phyloP scores from a whole-genome alignment of 2,113 vertebrate genomes.

The Papio anubis region DNA sequence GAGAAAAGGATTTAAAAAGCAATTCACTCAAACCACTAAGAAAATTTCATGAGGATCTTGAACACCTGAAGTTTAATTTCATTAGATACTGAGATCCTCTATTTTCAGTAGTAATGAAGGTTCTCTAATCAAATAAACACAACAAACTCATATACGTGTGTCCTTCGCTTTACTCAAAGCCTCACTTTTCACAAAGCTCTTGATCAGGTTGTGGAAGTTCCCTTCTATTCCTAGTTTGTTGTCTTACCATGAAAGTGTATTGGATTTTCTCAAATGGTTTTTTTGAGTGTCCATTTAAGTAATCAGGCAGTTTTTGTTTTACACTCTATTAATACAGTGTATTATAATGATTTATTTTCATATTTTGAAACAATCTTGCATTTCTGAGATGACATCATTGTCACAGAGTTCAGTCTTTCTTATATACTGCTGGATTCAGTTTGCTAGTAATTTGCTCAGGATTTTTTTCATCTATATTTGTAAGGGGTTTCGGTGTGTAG shows the following conservation, averaged over 20 bases:
- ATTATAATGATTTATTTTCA: neutral
- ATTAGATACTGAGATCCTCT: neutral
- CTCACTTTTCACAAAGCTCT: neutral
- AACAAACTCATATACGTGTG: neutral
- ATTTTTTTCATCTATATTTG: neutral
- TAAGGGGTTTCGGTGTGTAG: neutral
- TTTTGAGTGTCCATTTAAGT: neutral
- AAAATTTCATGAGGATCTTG: neutral
- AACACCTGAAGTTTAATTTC: neutral
- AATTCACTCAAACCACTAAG: neutral
- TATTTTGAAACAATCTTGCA: neutral
- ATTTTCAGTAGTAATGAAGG: neutral
- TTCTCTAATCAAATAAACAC: neutral
- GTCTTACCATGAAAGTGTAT: neutral
- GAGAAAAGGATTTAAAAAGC: neutral
- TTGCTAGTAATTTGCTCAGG: neutral
- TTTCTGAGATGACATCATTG: neutral
- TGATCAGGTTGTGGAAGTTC: neutral
- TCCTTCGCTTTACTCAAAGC: neutral
- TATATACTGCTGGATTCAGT: neutral
- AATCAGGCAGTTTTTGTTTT: neutral
- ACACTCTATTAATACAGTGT: neutral
- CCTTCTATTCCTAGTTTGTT: neutral
- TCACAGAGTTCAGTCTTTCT: neutral
- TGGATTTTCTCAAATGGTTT: constrained; percentile 36